Percentiles rank a stretch among this genome's conserved stretches.
phyloP scores from a whole-genome alignment of 2,888 invertebrate genomes.

The Theretra japonica region DNA sequence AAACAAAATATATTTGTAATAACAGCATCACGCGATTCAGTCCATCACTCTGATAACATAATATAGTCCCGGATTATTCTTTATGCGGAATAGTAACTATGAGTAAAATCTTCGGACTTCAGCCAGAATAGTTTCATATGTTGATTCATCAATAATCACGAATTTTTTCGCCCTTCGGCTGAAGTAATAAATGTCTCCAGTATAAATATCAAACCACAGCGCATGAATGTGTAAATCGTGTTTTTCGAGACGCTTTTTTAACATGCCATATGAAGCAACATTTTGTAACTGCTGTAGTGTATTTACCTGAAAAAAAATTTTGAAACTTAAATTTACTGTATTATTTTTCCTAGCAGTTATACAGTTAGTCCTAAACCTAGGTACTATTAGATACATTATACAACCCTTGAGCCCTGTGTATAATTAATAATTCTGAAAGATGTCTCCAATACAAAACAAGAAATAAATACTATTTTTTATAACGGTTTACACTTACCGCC shows the following conservation, averaged over 20 bases:
- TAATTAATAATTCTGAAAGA: too few relatives aligned
- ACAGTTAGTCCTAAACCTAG: too few relatives aligned
- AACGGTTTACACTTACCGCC: too few relatives aligned
- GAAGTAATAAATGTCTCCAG: conserved; percentile 97
- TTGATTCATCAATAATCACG: conserved; percentile 93
- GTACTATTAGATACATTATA: too few relatives aligned
- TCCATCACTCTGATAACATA: background rate
- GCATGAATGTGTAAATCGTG: conserved; percentile 96
- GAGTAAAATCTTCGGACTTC: conserved; percentile 94
- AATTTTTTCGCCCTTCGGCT: conserved; percentile 94
- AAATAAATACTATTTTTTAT: too few relatives aligned
- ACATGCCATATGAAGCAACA: conserved; percentile 95
- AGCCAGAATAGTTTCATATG: conserved; percentile 88
- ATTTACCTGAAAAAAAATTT: conserved; percentile 88
- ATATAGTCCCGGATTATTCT: background rate
- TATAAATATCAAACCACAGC: conserved; percentile 98
- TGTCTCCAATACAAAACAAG: too few relatives aligned
- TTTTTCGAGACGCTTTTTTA: conserved; percentile 91
- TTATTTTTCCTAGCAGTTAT: too few relatives aligned
- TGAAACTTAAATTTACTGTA: too few relatives aligned
- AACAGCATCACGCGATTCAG: background rate
- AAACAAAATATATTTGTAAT: background rate
- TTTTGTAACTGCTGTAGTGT: conserved; percentile 96
- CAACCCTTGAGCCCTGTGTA: too few relatives aligned
- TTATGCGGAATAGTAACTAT: conserved; percentile 56